Evolutionary conservation across 2,113 vertebrate genomes (phyloP).

Genomic region (Emberiza fucata): DNA sequence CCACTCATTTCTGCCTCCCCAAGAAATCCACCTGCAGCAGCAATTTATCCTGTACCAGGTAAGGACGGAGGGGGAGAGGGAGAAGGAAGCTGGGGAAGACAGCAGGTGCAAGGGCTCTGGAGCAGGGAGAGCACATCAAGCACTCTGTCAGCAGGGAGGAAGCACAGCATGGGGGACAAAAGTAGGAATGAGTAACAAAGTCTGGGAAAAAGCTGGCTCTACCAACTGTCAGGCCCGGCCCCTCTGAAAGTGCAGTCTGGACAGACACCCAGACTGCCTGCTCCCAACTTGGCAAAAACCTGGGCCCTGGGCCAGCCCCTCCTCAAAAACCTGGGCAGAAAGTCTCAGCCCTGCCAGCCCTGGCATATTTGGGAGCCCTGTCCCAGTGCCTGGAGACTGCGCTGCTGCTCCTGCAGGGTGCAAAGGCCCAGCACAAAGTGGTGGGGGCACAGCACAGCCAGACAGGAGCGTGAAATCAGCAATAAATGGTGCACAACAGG

Average conservation of each 20-base stretch:
- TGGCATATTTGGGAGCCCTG: background rate
- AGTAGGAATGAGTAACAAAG: background rate
- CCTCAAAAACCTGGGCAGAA: background rate
- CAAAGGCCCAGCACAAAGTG: background rate
- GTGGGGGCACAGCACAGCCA: background rate
- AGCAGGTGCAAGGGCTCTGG: background rate
- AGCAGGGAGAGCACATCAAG: background rate
- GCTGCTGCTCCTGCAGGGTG: background rate
- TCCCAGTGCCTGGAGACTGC: conserved; percentile 23
- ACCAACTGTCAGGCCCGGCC: background rate
- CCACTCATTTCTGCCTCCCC: background rate
- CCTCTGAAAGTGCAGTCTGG: background rate
- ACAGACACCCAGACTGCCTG: background rate
- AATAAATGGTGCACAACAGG: background rate
- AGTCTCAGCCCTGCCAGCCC: background rate
- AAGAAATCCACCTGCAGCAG: background rate
- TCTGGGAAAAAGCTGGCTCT: conserved; percentile 17
- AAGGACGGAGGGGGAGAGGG: background rate
- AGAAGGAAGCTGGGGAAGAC: background rate
- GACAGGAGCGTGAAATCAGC: background rate
- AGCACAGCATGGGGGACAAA: background rate
- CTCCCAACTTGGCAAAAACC: background rate
- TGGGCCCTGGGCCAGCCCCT: conserved; percentile 2
- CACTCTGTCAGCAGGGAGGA: background rate
- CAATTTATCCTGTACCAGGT: background rate